A percentile compares a stretch with the other conserved stretches of the same genome.
These are phyloP conservation scores for Buceros bicornis DNA, from an alignment of 2,797 vertebrate genomes.

Conservation along the genomic window DNA sequence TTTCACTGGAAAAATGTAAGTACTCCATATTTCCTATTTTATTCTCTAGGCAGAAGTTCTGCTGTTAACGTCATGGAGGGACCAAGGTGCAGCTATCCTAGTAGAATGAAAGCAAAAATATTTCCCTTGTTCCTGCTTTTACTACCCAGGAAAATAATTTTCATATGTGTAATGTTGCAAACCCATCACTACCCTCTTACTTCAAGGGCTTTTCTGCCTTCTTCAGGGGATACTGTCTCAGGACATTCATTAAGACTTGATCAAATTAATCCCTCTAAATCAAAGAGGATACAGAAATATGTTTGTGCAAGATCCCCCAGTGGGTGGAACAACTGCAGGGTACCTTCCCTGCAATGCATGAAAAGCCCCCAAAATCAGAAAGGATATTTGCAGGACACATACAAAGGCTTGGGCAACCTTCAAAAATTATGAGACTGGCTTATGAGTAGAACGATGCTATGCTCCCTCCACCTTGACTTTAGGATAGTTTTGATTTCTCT, in stretches of 20 bases:
- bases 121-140: not conserved
- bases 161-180: not conserved
- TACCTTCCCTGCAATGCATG: not conserved
- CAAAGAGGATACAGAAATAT: not conserved
- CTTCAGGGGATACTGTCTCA: not conserved
- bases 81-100: not conserved
- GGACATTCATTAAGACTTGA: not conserved
- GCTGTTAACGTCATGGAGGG: conserved; percentile 11
- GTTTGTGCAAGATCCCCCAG: not conserved
- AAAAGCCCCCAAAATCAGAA: conserved; percentile 12
- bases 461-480: not conserved
- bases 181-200: not conserved
- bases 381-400: not conserved
- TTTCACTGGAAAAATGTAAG: conserved; percentile 45
- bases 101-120: not conserved
- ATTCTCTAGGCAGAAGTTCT: conserved; percentile 6
- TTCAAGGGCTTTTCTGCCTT: not conserved
- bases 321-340: not conserved
- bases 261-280: not conserved
- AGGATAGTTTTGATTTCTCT: not conserved
- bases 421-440: not conserved
- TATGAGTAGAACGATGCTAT: not conserved
- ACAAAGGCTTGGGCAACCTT: not conserved
- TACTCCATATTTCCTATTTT: conserved; percentile 42
- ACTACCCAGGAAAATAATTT: not conserved